Percentiles rank a stretch among this genome's conserved stretches.
Conservation (phyloP, 2,888 invertebrate species). For the Euplexia lucipara region DNA sequence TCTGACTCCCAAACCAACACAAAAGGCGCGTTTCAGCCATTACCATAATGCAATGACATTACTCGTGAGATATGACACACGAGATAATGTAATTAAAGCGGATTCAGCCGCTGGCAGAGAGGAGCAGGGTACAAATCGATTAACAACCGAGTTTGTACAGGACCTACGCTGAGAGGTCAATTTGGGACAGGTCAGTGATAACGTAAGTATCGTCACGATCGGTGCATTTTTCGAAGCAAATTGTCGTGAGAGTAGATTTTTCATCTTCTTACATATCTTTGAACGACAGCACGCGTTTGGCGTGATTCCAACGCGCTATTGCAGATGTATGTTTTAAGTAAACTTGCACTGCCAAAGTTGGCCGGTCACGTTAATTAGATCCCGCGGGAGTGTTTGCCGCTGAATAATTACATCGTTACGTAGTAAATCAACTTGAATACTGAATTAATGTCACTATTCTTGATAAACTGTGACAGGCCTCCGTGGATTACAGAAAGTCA, state of each 20-base stretch:
- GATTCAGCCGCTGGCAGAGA: constrained; percentile 7
- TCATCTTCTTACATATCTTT: constrained; percentile 19
- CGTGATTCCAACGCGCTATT: constrained; percentile 73
- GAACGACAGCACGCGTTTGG: constrained; percentile 62
- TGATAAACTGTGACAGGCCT: constrained; percentile 28
- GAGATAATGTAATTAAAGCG: constrained; percentile 19
- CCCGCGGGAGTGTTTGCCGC: constrained; percentile 16
- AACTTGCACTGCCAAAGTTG: constrained; percentile 47
- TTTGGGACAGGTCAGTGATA: constrained; percentile 46
- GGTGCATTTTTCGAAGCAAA: constrained; percentile 9
- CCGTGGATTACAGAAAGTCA: constrained; percentile 21
- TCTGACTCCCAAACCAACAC: constrained; percentile 12
- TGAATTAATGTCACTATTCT: constrained; percentile 31
- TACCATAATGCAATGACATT: constrained; percentile 51
- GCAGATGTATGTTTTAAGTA: constrained; percentile 70
- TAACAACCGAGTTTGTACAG: constrained; percentile 18
- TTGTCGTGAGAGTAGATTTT: constrained; percentile 7
- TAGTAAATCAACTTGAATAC: constrained; percentile 31
- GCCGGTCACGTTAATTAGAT: constrained; percentile 40
- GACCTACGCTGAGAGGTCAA: constrained; percentile 30
- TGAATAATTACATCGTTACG: constrained; percentile 42
- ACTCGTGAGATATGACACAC: constrained; percentile 16
- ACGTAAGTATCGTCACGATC: background rate
- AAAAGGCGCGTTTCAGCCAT: constrained; percentile 27
- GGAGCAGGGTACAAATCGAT: constrained; percentile 28